A percentile compares a stretch with the other conserved stretches of the same genome.
Evolutionary conservation across 1,140 invertebrate species (phyloP).

Genomic region (Leptinotarsa undecemlineata): DNA sequence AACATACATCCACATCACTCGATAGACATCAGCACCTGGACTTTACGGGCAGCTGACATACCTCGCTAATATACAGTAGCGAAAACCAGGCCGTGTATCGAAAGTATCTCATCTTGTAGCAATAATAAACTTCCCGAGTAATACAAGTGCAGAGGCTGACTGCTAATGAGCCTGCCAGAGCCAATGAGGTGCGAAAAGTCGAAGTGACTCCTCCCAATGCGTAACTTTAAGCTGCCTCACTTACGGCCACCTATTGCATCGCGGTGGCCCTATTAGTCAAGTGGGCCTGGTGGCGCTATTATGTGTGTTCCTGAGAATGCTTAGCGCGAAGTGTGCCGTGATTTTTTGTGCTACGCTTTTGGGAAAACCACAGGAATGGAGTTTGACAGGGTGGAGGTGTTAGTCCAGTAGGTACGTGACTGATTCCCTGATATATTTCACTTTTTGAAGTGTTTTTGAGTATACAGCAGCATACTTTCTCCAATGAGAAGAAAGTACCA

Average conservation of each 20-base stretch:
- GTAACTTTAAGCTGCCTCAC: not conserved
- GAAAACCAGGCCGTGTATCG: not conserved
- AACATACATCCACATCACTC: too few relatives aligned
- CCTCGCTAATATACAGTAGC: constrained; percentile 2
- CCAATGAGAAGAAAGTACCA: too few relatives aligned
- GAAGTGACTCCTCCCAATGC: not conserved
- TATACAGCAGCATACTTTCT: too few relatives aligned
- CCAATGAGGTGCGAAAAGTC: constrained; percentile 21
- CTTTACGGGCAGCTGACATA: not conserved
- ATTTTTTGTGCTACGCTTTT: not conserved
- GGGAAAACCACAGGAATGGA: not conserved
- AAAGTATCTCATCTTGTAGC: not conserved
- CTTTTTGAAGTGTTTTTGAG: too few relatives aligned
- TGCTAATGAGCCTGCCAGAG: not conserved
- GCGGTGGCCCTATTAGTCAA: not conserved
- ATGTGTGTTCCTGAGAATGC: not conserved
- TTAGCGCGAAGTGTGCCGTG: not conserved
- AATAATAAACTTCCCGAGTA: constrained; percentile 1
- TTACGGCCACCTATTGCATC: constrained; percentile 23
- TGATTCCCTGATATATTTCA: not conserved
- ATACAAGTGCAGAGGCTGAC: not conserved
- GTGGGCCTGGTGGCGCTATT: not conserved
- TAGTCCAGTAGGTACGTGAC: not conserved
- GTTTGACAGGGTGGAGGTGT: not conserved
- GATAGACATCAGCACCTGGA: not conserved